phyloP scores from a whole-genome alignment of 2,113 vertebrate genomes.

The Odontophorus gujanensis region DNA sequence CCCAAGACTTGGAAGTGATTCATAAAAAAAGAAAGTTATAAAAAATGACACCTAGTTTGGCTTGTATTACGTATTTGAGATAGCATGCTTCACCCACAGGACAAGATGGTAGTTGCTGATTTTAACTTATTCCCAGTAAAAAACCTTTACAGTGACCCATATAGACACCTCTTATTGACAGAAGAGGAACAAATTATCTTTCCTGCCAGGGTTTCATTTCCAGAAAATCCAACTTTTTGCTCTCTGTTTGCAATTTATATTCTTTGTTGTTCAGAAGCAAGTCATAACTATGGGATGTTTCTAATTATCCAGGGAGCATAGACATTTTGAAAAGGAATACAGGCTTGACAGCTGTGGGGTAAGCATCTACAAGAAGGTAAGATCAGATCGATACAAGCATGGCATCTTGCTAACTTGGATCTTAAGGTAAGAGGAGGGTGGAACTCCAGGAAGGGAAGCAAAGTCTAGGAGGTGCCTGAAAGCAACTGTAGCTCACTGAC shows the following conservation, averaged over 20 bases:
- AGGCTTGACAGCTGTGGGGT: background rate
- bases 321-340: conserved; percentile 7
- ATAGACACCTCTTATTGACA: conserved; percentile 57
- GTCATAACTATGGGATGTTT: background rate
- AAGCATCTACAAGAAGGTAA: background rate
- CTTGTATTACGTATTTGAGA: conserved; percentile 50
- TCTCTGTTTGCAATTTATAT: background rate
- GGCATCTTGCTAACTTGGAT: conserved; percentile 9
- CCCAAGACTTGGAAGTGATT: conserved; percentile 41
- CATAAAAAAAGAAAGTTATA: conserved; percentile 55
- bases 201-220: conserved; percentile 24
- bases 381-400: background rate
- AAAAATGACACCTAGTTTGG: conserved; percentile 54
- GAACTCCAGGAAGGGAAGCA: conserved; percentile 14
- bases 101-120: conserved; percentile 67
- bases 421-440: background rate
- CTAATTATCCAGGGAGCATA: background rate
- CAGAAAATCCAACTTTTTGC: conserved; percentile 24
- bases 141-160: conserved; percentile 55
- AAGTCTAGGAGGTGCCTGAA: conserved; percentile 41
- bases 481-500: conserved; percentile 44
- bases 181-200: conserved; percentile 31
- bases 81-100: conserved; percentile 62
- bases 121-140: conserved; percentile 66
- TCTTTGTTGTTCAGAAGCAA: background rate